A percentile compares a stretch with the other conserved stretches of the same genome.
These are phyloP conservation scores for Cyclina sinensis DNA, from an alignment of 1,140 invertebrate species.

Conservation along the genomic window DNA sequence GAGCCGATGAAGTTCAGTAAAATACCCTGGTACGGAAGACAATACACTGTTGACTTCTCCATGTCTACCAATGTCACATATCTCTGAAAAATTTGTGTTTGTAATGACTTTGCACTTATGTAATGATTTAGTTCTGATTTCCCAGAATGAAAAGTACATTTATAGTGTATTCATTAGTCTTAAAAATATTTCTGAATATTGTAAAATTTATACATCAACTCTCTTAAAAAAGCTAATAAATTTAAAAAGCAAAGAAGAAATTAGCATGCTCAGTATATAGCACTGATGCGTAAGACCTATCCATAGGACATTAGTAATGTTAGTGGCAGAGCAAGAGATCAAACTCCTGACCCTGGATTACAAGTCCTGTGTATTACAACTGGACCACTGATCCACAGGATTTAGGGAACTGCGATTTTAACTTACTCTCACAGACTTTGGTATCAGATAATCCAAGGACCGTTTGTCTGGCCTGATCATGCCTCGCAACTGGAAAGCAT, in stretches of 20 bases:
- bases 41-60: slow-evolving; percentile 18
- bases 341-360: too few species aligned
- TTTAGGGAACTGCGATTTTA: too few species aligned
- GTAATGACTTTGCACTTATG: too few species aligned
- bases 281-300: background rate
- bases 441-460: slow-evolving; percentile 54
- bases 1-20: slow-evolving; percentile 42
- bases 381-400: background rate
- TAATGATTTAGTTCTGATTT: too few species aligned
- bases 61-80: slow-evolving; percentile 50
- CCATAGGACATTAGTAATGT: background rate
- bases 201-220: too few species aligned
- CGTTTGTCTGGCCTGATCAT: slow-evolving; percentile 50
- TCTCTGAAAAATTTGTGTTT: slow-evolving; percentile 47
- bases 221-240: too few species aligned
- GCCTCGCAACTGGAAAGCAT: slow-evolving; percentile 43
- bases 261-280: background rate
- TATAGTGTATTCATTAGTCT: too few species aligned
- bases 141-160: too few species aligned
- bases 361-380: too few species aligned
- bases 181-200: too few species aligned
- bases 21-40: slow-evolving; percentile 51
- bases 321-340: too few species aligned
- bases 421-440: slow-evolving; percentile 49
- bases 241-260: too few species aligned